Conservation (phyloP, 2,113 vertebrate genomes). For the Pollimyrus isidori region DNA sequence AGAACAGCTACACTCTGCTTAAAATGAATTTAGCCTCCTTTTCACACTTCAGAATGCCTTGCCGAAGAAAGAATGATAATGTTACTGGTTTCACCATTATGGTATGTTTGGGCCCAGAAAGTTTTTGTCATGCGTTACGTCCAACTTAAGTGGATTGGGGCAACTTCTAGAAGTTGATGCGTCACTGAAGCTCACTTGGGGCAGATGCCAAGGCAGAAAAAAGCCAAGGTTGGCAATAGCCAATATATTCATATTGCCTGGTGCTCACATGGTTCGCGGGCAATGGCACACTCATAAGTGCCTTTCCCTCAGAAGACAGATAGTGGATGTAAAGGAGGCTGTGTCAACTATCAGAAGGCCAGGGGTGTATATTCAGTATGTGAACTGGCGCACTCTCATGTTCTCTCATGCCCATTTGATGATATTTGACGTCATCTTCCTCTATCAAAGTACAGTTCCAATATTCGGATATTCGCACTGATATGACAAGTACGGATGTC, state of each 20-base stretch:
- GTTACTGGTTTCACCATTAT: background rate
- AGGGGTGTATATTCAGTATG: background rate
- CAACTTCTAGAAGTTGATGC: background rate
- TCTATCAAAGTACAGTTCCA: background rate
- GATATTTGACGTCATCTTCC: background rate
- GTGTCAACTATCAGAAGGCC: background rate
- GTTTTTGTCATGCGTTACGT: background rate
- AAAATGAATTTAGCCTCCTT: background rate
- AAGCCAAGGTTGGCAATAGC: background rate
- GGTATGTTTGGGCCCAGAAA: background rate
- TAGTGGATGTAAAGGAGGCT: too few species aligned
- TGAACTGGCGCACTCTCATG: background rate
- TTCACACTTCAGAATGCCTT: background rate
- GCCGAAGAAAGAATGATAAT: background rate
- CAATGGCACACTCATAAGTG: background rate
- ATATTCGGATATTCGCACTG: background rate
- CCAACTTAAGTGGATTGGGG: background rate
- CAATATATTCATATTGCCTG: background rate
- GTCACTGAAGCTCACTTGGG: background rate
- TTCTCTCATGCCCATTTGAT: background rate
- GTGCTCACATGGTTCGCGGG: background rate
- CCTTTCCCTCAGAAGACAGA: background rate
- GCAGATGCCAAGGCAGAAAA: background rate
- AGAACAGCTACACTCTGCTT: background rate
- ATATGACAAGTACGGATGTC: background rate